Percentiles rank a stretch among this genome's conserved stretches.
phyloP scores from a whole-genome alignment of 2,113 vertebrate species.

The Tenrec ecaudatus region DNA sequence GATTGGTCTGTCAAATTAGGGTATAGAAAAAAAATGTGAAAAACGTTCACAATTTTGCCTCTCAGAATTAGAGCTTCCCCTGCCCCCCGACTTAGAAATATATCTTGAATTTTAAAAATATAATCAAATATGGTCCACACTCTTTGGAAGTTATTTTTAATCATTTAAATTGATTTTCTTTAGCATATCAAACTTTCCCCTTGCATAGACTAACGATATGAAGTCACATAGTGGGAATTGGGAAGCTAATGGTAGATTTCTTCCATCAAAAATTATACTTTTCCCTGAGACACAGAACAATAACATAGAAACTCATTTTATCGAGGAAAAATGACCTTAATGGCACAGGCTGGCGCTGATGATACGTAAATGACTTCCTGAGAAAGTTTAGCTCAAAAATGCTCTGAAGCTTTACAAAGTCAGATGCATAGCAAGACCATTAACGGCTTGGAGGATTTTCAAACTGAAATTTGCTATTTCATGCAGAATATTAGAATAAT shows the following conservation, averaged over 20 bases:
- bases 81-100: conserved; percentile 59
- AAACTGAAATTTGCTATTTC: conserved; percentile 76
- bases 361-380: conserved; percentile 64
- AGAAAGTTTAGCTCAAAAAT: conserved; percentile 64
- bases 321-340: conserved; percentile 54
- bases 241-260: conserved; percentile 38
- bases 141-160: conserved; percentile 59
- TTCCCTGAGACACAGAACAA: conserved; percentile 68
- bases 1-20: not conserved
- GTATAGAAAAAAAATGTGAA: not conserved
- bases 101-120: conserved; percentile 57
- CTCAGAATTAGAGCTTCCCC: not conserved
- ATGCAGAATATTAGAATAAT: conserved; percentile 57
- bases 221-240: conserved; percentile 51
- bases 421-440: conserved; percentile 61
- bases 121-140: conserved; percentile 60
- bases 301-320: conserved; percentile 71
- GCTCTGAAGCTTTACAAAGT: conserved; percentile 67
- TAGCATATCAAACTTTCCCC: conserved; percentile 23
- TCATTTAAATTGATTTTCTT: conserved; percentile 66
- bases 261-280: conserved; percentile 52
- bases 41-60: not conserved
- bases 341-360: conserved; percentile 51
- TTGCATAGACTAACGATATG: conserved; percentile 27
- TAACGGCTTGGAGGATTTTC: conserved; percentile 77